Evolutionary conservation across 2,113 vertebrate genomes (phyloP).

Genomic region (Ageneiosus marmoratus): DNA sequence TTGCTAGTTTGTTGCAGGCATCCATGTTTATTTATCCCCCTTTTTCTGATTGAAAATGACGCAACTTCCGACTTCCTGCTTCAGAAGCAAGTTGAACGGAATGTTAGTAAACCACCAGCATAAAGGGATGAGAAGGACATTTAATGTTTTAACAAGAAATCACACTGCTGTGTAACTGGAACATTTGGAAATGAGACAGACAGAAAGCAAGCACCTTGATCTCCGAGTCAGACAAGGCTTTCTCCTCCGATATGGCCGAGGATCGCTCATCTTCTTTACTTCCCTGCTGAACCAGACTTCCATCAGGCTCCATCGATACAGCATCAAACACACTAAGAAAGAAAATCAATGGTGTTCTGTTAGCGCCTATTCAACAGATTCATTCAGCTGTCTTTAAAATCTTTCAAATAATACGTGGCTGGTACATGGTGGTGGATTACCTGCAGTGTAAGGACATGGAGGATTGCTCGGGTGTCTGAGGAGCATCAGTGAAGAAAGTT

Average conservation of each 20-base stretch:
- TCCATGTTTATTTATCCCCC: background rate
- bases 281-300: slow-evolving; percentile 46
- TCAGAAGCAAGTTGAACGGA: no score
- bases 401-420: no score
- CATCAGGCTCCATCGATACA: background rate
- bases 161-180: background rate
- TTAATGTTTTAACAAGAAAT: background rate
- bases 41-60: no score
- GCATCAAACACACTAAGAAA: slow-evolving; percentile 43
- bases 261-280: slow-evolving; percentile 61
- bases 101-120: no score
- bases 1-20: background rate
- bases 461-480: slow-evolving; percentile 48
- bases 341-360: background rate
- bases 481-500: slow-evolving; percentile 41
- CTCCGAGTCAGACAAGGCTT: slow-evolving; percentile 75
- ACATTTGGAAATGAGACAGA: background rate
- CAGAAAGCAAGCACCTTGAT: slow-evolving; percentile 72
- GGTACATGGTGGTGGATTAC: slow-evolving; percentile 50
- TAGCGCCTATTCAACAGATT: background rate
- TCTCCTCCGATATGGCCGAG: slow-evolving; percentile 68
- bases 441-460: slow-evolving; percentile 54
- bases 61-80: no score
- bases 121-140: background rate
- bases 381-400: background rate